A percentile compares a stretch with the other conserved stretches of the same genome.
phyloP scores from a whole-genome alignment of 2,797 vertebrate genomes.

The Molothrus ater region DNA sequence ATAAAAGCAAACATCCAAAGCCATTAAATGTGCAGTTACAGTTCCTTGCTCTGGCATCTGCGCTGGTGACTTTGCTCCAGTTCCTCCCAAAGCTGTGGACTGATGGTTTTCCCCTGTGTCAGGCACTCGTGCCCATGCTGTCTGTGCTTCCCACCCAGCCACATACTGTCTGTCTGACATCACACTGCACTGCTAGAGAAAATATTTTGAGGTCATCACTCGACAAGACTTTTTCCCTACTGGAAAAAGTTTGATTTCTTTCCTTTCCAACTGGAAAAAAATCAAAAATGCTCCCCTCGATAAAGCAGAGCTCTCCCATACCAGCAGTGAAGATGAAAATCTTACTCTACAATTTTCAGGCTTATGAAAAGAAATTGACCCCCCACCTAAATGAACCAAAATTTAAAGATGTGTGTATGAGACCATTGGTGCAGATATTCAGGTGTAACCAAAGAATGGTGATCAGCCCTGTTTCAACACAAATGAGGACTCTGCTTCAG shows the following conservation, averaged over 20 bases:
- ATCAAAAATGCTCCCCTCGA: not conserved
- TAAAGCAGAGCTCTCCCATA: not conserved
- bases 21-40: conserved; percentile 19
- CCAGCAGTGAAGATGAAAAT: not conserved
- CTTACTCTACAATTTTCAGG: not conserved
- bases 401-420: not conserved
- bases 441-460: not conserved
- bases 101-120: not conserved
- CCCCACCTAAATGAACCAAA: not conserved
- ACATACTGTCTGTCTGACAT: conserved; percentile 1
- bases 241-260: not conserved
- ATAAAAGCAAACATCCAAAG: conserved; percentile 31
- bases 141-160: not conserved
- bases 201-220: conserved; percentile 10
- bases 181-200: not conserved
- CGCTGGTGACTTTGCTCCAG: conserved; percentile 47
- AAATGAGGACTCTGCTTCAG: not conserved
- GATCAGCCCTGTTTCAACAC: not conserved
- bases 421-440: not conserved
- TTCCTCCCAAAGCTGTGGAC: not conserved
- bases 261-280: not conserved
- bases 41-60: conserved; percentile 25
- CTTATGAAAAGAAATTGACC: not conserved
- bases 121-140: not conserved
- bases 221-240: not conserved